Conservation (phyloP, 2,113 vertebrate species). For the Morone saxatilis region DNA sequence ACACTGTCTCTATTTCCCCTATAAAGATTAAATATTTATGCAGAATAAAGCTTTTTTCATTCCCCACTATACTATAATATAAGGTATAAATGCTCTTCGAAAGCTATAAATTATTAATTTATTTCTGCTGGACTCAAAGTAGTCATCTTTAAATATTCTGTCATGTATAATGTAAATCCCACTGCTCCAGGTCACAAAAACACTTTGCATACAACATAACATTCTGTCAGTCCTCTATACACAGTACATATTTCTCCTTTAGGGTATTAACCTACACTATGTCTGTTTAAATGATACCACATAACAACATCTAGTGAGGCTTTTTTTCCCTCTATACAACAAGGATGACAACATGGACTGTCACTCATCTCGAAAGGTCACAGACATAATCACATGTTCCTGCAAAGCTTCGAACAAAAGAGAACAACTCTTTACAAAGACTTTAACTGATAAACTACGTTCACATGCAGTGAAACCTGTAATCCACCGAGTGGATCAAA, state of each 20-base stretch:
- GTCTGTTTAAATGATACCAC: background rate
- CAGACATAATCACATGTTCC: background rate
- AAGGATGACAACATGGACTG: background rate
- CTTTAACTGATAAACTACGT: background rate
- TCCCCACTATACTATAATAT: background rate
- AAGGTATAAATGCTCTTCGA: background rate
- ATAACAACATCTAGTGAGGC: background rate
- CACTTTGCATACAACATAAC: background rate
- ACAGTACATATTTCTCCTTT: background rate
- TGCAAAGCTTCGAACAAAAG: conserved; percentile 4
- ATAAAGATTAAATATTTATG: too few relatives aligned
- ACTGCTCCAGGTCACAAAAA: too few relatives aligned
- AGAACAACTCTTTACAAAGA: background rate
- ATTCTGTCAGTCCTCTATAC: background rate
- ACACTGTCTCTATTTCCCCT: too few relatives aligned
- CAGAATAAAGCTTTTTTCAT: background rate
- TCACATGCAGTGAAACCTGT: background rate
- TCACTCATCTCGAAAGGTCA: background rate
- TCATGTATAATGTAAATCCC: background rate
- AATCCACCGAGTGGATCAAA: background rate
- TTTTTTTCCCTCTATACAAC: background rate
- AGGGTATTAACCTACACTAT: background rate
- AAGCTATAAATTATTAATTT: background rate
- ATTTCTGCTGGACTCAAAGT: background rate
- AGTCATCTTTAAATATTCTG: background rate